Conservation (phyloP, 1,140 invertebrate species). For the Halictus rubicundus region DNA sequence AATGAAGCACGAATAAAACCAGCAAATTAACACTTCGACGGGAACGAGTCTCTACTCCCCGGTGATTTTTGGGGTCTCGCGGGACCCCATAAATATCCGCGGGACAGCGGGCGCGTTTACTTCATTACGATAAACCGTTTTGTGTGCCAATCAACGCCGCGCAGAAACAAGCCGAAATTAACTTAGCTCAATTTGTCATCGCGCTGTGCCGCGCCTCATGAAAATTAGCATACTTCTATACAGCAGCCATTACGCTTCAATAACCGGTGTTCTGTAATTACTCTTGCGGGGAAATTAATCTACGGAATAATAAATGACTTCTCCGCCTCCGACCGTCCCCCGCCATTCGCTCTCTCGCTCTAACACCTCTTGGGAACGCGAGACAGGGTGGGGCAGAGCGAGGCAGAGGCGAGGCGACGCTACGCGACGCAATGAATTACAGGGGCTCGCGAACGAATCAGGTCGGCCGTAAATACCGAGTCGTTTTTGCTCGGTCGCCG, state of each 20-base stretch:
- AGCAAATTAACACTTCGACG: too few species aligned
- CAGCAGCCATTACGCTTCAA: constrained; percentile 39
- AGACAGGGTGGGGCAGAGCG: too few species aligned
- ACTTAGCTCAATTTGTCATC: constrained; percentile 40
- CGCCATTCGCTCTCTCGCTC: neutral
- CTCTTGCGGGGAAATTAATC: constrained; percentile 49
- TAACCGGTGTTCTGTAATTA: constrained; percentile 49
- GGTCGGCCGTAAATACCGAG: constrained; percentile 25
- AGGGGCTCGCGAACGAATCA: constrained; percentile 30
- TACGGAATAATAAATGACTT: constrained; percentile 45
- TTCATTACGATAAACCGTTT: constrained; percentile 30
- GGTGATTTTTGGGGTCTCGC: neutral
- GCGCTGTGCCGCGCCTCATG: constrained; percentile 14
- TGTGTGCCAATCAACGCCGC: constrained; percentile 37
- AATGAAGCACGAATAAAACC: too few species aligned
- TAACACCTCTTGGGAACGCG: neutral
- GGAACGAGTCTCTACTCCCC: neutral
- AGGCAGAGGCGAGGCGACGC: too few species aligned
- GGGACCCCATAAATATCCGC: constrained; percentile 26
- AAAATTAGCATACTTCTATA: constrained; percentile 49
- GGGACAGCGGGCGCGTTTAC: neutral
- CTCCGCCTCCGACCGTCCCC: neutral
- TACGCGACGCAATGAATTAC: constrained; percentile 32
- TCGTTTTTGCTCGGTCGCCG: constrained; percentile 1
- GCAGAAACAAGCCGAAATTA: constrained; percentile 25